A percentile compares a stretch with the other conserved stretches of the same genome.
Conservation (phyloP, 2,797 vertebrate genomes). For the Dallia pectoralis region DNA sequence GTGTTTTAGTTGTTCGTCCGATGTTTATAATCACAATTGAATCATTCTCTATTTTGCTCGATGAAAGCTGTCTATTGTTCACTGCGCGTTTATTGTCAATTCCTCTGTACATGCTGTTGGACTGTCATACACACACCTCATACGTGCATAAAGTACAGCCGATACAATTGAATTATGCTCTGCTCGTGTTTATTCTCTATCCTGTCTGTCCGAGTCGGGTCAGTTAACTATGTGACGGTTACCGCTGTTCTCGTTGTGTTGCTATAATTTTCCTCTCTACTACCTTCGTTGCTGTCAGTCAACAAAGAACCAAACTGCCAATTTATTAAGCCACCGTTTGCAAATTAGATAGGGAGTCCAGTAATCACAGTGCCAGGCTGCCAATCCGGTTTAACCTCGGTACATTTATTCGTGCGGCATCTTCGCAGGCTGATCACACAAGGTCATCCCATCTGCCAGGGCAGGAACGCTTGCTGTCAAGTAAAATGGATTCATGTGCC, state of each 20-base stretch:
- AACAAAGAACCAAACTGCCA: neutral
- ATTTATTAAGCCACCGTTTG: neutral
- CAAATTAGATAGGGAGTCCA: neutral
- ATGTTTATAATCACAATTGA: neutral
- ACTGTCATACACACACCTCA: neutral
- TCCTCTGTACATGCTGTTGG: neutral
- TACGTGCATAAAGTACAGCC: neutral
- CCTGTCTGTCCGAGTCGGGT: neutral
- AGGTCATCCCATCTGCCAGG: conserved; percentile 16
- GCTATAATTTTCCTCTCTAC: neutral
- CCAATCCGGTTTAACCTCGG: neutral
- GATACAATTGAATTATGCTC: neutral
- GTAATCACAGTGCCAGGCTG: neutral
- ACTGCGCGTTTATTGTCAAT: neutral
- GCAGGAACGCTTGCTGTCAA: conserved; percentile 1
- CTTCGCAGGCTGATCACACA: neutral
- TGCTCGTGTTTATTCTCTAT: neutral
- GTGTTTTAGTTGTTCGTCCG: neutral
- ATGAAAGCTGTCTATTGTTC: neutral
- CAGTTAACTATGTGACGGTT: neutral
- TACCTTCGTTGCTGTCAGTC: neutral
- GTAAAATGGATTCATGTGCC: neutral
- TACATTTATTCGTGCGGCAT: neutral
- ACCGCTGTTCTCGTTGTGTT: neutral
- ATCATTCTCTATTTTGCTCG: neutral